Evolutionary conservation across 2,888 invertebrate species (phyloP).

Genomic region (Hesperia comma): DNA sequence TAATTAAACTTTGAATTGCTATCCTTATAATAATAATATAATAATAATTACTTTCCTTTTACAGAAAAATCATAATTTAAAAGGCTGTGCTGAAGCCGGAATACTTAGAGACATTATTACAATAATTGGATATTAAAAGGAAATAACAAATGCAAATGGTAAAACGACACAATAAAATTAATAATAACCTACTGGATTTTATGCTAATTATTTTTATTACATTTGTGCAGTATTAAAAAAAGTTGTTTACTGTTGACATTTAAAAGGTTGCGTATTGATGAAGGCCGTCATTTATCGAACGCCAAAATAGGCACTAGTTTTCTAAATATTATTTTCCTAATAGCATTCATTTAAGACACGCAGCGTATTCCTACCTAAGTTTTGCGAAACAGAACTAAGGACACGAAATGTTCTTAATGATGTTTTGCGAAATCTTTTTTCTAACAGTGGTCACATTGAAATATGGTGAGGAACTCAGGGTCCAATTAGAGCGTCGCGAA

Average conservation of each 20-base stretch:
- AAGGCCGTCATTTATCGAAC: neutral
- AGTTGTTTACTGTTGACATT: constrained; percentile 18
- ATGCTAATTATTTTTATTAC: constrained; percentile 24
- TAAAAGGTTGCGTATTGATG: constrained; percentile 10
- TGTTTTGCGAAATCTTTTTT: constrained; percentile 19
- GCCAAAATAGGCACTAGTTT: too few relatives aligned
- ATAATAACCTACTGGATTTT: constrained; percentile 16
- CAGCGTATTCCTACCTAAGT: too few relatives aligned
- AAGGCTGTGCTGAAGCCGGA: too few relatives aligned
- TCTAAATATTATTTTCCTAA: too few relatives aligned
- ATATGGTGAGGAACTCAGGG: constrained; percentile 41
- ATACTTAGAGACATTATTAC: too few relatives aligned
- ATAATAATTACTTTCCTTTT: too few relatives aligned
- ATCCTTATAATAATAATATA: too few relatives aligned
- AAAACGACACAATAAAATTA: neutral
- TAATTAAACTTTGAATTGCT: too few relatives aligned
- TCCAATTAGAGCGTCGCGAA: constrained; percentile 54
- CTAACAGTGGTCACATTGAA: constrained; percentile 36
- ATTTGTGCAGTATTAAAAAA: constrained; percentile 16
- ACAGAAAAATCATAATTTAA: too few relatives aligned
- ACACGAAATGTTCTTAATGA: constrained; percentile 16
- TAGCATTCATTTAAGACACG: too few relatives aligned
- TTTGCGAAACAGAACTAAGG: constrained; percentile 3
- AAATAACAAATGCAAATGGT: too few relatives aligned
- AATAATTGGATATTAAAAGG: neutral